Evolutionary conservation across 1,140 invertebrate genomes (phyloP), one percentile per base, ranked within the genome.

Genomic region (Capitella teleta): DNA sequence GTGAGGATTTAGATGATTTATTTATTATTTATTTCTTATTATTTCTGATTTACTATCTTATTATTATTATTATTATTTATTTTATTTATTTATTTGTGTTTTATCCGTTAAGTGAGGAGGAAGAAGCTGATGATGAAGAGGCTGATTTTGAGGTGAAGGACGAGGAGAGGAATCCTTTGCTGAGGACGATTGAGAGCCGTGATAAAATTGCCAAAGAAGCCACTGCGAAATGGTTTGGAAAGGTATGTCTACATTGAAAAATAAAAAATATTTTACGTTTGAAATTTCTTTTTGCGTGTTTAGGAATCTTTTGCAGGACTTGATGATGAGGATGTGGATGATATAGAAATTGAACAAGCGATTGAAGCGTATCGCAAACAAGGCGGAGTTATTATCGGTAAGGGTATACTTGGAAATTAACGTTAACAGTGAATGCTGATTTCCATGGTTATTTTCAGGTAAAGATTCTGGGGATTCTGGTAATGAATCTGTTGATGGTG

Each of bases 151-250:
- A 44, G 2, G 55, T 67, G 24, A 63, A 62, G 18, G 52, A 38
- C 23, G 55, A 53, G 28, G 58, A 66, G 14, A 70, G 76, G 26
- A 83, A 93, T 79, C 89, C 89, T 3, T 66, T 94, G 0, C 74
- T 94, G 8, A 87, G 86, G 14, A 87, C 90, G 62, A 73, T 92
- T 28, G 87, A 91, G 63, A 80, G 85, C 48, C 82, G 82, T 56
- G 78, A 82, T 38, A 77, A 80, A 0, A 84, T 81, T 61, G 76
- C 79, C 32, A 73, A 81, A 36, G 79, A 82, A 50, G 87, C 86
- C 69, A 85, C 86, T 0, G 77, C 87, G 55, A 68, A 86, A 10
- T 95, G 89, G 88, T 94, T 93, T 67, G 82, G 87, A 59, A 87
- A 88, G 67, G 78, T 77, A 57, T 59, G 47, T 19, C 8, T 10